A percentile compares a stretch with the other conserved stretches of the same genome.
Conservation (phyloP, 2,113 vertebrate genomes). For the Erinaceus europaeus region DNA sequence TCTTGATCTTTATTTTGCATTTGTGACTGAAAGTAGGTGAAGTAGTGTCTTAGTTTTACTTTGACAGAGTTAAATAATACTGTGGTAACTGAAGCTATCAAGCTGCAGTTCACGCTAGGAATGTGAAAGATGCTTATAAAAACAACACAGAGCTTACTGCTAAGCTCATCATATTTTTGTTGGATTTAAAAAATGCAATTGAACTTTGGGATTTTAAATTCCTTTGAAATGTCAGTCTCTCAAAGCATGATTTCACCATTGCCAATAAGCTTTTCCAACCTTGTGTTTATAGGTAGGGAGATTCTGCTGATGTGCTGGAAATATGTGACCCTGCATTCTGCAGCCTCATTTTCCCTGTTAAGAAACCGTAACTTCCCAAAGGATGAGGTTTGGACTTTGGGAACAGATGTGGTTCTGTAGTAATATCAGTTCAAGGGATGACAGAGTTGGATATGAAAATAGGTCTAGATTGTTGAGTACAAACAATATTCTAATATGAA, state of each 20-base stretch:
- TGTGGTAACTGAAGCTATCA: not conserved
- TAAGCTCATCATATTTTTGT: constrained; percentile 14
- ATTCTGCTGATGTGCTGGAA: constrained; percentile 16
- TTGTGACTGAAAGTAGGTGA: not conserved
- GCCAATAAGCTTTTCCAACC: not conserved
- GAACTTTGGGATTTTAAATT: constrained; percentile 23
- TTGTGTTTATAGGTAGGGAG: not conserved
- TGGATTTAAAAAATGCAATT: constrained; percentile 7
- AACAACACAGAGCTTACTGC: constrained; percentile 20
- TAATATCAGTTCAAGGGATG: not conserved
- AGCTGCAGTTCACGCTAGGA: not conserved
- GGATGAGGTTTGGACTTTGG: not conserved
- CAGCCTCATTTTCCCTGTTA: not conserved
- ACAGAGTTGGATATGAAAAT: not conserved
- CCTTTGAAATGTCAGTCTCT: constrained; percentile 34
- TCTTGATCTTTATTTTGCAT: not conserved
- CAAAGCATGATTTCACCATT: not conserved
- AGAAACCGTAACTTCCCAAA: not conserved
- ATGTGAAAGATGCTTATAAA: not conserved
- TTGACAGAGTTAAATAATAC: not conserved
- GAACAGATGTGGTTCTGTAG: not conserved
- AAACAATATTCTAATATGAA: not conserved
- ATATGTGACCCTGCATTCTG: not conserved
- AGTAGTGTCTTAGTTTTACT: not conserved
- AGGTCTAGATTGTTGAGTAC: not conserved